These are phyloP conservation scores for Linyphia triangularis DNA, from an alignment of 2,888 invertebrate genomes.

Conservation along the genomic window DNA sequence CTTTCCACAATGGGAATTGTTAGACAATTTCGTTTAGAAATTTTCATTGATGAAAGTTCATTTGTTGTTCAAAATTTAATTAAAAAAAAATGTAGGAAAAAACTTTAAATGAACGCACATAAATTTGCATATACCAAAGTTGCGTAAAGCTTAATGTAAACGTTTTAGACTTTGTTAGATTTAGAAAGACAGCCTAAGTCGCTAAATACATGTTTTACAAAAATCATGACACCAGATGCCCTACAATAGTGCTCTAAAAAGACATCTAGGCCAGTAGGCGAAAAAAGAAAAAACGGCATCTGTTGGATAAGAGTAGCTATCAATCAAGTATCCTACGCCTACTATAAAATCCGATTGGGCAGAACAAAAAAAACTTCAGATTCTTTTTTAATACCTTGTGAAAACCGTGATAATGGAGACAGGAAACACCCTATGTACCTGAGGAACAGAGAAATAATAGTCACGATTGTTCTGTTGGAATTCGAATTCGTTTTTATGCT, in stretches of 20 bases:
- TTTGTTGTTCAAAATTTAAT: no score
- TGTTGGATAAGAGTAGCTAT: conserved; percentile 27
- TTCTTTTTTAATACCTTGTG: conserved; percentile 45
- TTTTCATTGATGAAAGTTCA: no score
- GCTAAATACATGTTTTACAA: background rate
- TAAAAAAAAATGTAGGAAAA: no score
- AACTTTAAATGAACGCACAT: no score
- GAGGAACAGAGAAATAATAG: conserved; percentile 14
- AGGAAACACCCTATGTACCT: conserved; percentile 19
- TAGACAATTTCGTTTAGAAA: no score
- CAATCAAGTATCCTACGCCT: conserved; percentile 31
- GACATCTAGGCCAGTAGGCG: conserved; percentile 25
- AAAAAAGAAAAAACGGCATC: conserved; percentile 31
- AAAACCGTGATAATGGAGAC: conserved; percentile 24
- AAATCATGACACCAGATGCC: conserved; percentile 11
- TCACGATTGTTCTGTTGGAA: conserved; percentile 44
- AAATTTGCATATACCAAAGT: no score
- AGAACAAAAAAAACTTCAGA: background rate
- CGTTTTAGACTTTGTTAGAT: no score
- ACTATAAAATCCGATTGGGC: conserved; percentile 1
- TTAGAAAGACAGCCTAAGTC: no score
- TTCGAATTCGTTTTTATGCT: conserved; percentile 22
- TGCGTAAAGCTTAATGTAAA: no score
- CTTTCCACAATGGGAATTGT: no score
- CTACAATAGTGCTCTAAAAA: conserved; percentile 35